phyloP scores from a whole-genome alignment of 2,888 invertebrate genomes.

The Uropetala carovei region DNA sequence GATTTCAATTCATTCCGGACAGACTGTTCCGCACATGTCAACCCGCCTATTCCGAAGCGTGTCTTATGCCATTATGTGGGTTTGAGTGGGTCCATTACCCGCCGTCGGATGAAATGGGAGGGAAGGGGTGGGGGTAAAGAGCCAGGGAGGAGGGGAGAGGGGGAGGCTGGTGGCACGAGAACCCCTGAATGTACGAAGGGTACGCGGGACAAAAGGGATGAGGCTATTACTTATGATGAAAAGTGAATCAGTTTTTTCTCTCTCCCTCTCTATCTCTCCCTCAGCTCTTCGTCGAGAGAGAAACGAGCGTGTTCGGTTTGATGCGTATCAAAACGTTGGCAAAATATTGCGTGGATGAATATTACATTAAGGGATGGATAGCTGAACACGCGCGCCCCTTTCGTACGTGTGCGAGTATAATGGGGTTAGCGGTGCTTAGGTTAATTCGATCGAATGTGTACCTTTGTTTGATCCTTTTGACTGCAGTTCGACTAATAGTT shows the following conservation, averaged over 20 bases:
- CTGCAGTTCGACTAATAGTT: too few species aligned
- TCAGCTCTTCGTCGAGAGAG: neutral
- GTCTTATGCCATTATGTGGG: conserved; percentile 56
- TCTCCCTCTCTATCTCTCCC: neutral
- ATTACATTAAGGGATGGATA: neutral
- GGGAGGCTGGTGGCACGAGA: neutral
- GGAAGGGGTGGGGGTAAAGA: neutral
- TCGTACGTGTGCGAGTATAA: too few species aligned
- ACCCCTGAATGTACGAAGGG: neutral
- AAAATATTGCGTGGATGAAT: conserved; percentile 19
- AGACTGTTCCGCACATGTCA: neutral
- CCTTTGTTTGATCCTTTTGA: too few species aligned
- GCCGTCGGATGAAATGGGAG: neutral
- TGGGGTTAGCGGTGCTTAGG: too few species aligned
- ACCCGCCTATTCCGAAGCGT: conserved; percentile 31
- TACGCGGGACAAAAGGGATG: neutral
- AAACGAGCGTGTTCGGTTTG: neutral
- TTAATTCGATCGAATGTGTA: too few species aligned
- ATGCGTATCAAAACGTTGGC: conserved; percentile 9
- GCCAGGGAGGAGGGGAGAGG: neutral
- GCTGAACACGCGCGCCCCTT: too few species aligned
- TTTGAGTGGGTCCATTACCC: conserved; percentile 63
- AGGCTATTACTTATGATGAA: conserved; percentile 36
- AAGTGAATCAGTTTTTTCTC: conserved; percentile 58
- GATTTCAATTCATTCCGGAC: conserved; percentile 39